Conservation (phyloP, 2,888 invertebrate species). For the Malachius bipustulatus region DNA sequence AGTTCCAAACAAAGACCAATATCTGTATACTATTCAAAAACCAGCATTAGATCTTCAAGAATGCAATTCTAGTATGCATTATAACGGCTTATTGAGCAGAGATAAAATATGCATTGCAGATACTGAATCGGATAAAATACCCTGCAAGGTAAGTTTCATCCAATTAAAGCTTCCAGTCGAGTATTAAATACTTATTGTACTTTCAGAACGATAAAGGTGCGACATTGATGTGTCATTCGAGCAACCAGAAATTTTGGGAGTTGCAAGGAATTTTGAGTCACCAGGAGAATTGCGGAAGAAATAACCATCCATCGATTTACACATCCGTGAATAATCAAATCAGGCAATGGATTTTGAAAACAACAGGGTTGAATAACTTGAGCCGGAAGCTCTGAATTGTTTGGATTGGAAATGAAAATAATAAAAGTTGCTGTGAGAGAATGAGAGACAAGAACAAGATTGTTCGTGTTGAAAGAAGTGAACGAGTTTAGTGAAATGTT, state of each 20-base stretch:
- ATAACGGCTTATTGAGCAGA: slow-evolving; percentile 44
- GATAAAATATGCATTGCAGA: slow-evolving; percentile 49
- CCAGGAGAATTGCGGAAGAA: slow-evolving; percentile 47
- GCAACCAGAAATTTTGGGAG: slow-evolving; percentile 42
- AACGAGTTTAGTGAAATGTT: too few species aligned
- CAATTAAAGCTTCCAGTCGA: not conserved
- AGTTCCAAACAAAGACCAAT: slow-evolving; percentile 39
- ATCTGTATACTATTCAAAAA: slow-evolving; percentile 42
- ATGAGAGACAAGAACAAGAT: too few species aligned
- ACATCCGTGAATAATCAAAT: slow-evolving; percentile 35
- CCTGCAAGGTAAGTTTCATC: slow-evolving; percentile 46
- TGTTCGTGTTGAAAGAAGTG: too few species aligned
- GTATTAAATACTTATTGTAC: slow-evolving; percentile 10
- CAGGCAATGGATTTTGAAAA: slow-evolving; percentile 36
- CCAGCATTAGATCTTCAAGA: slow-evolving; percentile 42
- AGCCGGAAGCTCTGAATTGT: not conserved
- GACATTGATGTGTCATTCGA: slow-evolving; percentile 49
- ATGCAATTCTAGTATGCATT: slow-evolving; percentile 51
- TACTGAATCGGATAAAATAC: slow-evolving; percentile 42
- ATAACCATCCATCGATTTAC: slow-evolving; percentile 46
- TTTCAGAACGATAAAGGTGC: slow-evolving; percentile 54
- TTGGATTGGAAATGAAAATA: too few species aligned
- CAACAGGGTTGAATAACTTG: slow-evolving; percentile 28
- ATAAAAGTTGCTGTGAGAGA: too few species aligned
- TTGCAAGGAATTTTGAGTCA: slow-evolving; percentile 48